A percentile compares a stretch with the other conserved stretches of the same genome.
These are phyloP conservation scores for Stratiomys singularior DNA, from an alignment of 2,888 invertebrate genomes.

Conservation along the genomic window DNA sequence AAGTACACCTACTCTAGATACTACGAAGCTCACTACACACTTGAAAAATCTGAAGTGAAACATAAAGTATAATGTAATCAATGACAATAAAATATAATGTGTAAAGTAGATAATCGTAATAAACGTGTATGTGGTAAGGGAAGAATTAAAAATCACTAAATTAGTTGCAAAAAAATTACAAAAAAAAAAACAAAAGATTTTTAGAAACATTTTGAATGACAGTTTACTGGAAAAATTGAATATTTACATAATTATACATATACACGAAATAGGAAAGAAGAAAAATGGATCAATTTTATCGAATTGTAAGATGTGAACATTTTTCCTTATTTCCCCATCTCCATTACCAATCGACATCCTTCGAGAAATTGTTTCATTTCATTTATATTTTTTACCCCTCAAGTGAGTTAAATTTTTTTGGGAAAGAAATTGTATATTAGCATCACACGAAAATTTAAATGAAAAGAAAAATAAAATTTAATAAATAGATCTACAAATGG, in stretches of 20 bases:
- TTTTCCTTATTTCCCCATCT: not conserved
- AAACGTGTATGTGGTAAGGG: conserved; percentile 7
- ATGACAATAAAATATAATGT: conserved; percentile 48
- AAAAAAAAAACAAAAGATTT: no score
- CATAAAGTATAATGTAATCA: conserved; percentile 33
- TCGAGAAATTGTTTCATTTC: not conserved
- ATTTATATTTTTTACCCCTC: not conserved
- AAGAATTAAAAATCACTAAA: conserved; percentile 14
- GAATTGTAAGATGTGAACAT: no score
- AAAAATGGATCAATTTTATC: conserved; percentile 1
- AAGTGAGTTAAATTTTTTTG: no score
- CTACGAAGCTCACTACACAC: not conserved
- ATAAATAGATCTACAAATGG: not conserved
- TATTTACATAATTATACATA: conserved; percentile 21
- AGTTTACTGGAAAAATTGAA: conserved; percentile 8
- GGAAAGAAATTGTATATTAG: not conserved
- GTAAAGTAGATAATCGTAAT: conserved; percentile 7
- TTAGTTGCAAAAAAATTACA: conserved; percentile 7
- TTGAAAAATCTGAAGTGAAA: not conserved
- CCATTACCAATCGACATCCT: not conserved
- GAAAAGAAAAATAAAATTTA: no score
- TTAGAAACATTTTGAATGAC: conserved; percentile 39
- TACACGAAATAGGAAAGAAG: not conserved
- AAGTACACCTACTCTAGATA: not conserved
- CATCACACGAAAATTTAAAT: not conserved